Evolutionary conservation across 2,888 invertebrate genomes (phyloP).

Genomic region (Acronicta leporina): DNA sequence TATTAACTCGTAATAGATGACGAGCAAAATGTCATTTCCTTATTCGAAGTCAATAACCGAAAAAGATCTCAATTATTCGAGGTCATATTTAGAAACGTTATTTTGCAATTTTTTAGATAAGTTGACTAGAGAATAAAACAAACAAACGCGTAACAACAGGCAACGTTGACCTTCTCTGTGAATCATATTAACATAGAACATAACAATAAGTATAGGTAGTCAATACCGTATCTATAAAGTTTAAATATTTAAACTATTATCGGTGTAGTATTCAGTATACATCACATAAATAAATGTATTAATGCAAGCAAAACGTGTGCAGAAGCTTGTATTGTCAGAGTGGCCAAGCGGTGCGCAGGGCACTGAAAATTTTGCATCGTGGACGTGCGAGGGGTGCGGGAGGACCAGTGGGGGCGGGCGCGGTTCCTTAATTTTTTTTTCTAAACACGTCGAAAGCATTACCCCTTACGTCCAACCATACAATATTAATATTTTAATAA

Average conservation of each 20-base stretch:
- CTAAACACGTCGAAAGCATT: conserved; percentile 62
- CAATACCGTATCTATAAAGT: not conserved
- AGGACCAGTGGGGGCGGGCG: conserved; percentile 54
- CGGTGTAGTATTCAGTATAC: not conserved
- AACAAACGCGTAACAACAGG: not conserved
- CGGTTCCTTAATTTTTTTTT: conserved; percentile 75
- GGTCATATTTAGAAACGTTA: conserved; percentile 28
- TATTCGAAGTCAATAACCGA: conserved; percentile 71
- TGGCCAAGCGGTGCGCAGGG: conserved; percentile 72
- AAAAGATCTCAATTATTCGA: conserved; percentile 51
- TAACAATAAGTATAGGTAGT: no score
- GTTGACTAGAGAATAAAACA: conserved; percentile 15
- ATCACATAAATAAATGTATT: not conserved
- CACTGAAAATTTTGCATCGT: conserved; percentile 80
- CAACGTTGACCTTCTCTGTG: conserved; percentile 8
- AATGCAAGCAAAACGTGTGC: conserved; percentile 31
- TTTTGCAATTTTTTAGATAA: conserved; percentile 7
- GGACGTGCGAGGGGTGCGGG: conserved; percentile 66
- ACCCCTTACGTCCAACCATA: conserved; percentile 32
- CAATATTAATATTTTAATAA: conserved; percentile 38
- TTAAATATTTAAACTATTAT: not conserved
- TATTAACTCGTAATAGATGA: conserved; percentile 55
- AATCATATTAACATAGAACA: conserved; percentile 10
- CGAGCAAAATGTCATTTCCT: conserved; percentile 67
- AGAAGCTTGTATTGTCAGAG: conserved; percentile 56